A percentile compares a stretch with the other conserved stretches of the same genome.
phyloP scores from a whole-genome alignment of 1,140 invertebrate species.

The Drosophila busckii region DNA sequence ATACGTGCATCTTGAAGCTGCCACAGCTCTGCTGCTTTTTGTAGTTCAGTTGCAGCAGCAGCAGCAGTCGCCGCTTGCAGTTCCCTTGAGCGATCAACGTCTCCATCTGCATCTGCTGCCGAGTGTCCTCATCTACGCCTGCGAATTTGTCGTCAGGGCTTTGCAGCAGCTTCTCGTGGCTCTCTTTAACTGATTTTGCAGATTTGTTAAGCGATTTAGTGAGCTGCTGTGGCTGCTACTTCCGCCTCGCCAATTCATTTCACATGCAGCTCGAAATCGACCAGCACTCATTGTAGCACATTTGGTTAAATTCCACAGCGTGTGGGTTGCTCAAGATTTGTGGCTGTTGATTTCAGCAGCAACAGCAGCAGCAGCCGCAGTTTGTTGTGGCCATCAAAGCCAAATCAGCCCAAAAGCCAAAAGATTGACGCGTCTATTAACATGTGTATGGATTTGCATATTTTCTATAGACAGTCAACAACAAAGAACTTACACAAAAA shows the following conservation, averaged over 20 bases:
- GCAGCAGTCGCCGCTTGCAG: conserved; percentile 1
- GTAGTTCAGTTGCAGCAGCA: neutral
- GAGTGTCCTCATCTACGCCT: conserved; percentile 28
- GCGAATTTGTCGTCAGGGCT: conserved; percentile 33
- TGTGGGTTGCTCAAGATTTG: conserved; percentile 34
- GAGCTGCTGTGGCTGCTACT: conserved; percentile 15
- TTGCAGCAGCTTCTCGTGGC: conserved; percentile 22
- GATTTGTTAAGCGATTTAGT: conserved; percentile 29
- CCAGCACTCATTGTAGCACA: conserved; percentile 19
- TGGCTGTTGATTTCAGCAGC: no score
- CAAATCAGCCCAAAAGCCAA: conserved; percentile 30
- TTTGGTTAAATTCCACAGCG: conserved; percentile 32
- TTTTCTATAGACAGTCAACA: conserved; percentile 46
- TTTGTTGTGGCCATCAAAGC: conserved; percentile 37
- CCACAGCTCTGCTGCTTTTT: conserved; percentile 9
- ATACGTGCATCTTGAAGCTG: conserved; percentile 73
- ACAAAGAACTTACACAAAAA: conserved; percentile 46
- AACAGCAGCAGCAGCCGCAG: no score
- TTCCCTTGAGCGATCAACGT: neutral
- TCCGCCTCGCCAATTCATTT: conserved; percentile 26
- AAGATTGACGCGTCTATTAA: conserved; percentile 39
- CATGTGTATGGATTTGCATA: conserved; percentile 69
- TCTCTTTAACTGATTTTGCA: conserved; percentile 27
- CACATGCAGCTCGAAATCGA: conserved; percentile 24
- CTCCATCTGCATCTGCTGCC: neutral